Conservation (phyloP, 2,113 vertebrate species). For the Panthera uncia region DNA sequence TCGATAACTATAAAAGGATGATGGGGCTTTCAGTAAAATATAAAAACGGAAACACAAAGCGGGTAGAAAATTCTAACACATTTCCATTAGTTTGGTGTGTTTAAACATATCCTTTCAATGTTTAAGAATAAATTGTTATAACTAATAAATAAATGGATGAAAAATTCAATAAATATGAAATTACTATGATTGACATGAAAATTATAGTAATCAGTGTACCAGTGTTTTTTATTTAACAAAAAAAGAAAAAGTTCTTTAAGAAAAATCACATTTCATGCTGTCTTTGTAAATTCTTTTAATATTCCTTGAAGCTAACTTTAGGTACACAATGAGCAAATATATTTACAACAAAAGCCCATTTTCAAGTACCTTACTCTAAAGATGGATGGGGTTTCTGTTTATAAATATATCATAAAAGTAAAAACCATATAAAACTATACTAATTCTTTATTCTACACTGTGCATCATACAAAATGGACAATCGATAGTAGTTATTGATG, state of each 20-base stretch:
- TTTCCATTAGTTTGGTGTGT: neutral
- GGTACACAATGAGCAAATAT: neutral
- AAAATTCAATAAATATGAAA: constrained; percentile 1
- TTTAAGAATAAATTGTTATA: neutral
- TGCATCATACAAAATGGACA: neutral
- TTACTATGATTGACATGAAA: neutral
- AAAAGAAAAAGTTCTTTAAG: neutral
- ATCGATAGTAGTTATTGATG: neutral
- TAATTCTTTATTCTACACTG: neutral
- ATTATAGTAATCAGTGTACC: neutral
- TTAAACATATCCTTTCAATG: neutral
- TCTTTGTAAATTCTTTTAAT: neutral
- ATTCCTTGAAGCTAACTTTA: neutral
- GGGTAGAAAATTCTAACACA: neutral
- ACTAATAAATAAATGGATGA: neutral
- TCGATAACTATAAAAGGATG: neutral
- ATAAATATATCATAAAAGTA: neutral
- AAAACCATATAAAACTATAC: neutral
- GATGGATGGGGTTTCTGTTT: neutral
- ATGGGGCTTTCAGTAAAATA: neutral
- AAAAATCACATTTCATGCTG: neutral
- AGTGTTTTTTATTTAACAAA: neutral
- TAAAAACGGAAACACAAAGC: neutral
- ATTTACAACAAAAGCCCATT: neutral
- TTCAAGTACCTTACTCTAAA: neutral